These are phyloP conservation scores for Caenorhabditis elegans DNA, from an alignment of 1,140 invertebrate species.

Conservation along the genomic window DNA sequence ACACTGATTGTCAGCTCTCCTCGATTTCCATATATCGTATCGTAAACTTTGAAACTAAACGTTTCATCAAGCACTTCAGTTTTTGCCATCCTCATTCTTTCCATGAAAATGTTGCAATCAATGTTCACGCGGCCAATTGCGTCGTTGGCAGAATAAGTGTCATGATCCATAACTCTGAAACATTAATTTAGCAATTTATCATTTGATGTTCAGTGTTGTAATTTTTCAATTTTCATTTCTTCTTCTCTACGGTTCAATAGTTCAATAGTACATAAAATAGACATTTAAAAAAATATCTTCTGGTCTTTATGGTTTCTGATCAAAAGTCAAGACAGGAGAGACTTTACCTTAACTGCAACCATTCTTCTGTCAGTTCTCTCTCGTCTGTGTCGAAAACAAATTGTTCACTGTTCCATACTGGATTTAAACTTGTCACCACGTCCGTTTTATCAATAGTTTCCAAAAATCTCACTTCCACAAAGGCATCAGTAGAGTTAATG, in stretches of 20 bases:
- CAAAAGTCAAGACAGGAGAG: too few species aligned
- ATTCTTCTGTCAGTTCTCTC: slow-evolving; percentile 31
- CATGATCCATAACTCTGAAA: slow-evolving; percentile 43
- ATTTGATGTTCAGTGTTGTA: too few species aligned
- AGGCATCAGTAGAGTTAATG: slow-evolving; percentile 41
- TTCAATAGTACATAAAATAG: too few species aligned
- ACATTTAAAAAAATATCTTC: too few species aligned
- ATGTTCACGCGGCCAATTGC: slow-evolving; percentile 30
- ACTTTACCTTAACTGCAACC: slow-evolving; percentile 26
- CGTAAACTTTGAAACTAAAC: slow-evolving; percentile 25
- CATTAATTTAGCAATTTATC: too few species aligned
- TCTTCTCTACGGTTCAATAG: too few species aligned
- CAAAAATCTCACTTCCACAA: slow-evolving; percentile 33
- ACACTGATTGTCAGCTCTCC: slow-evolving; percentile 15
- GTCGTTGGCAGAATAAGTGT: slow-evolving; percentile 41
- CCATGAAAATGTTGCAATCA: slow-evolving; percentile 36
- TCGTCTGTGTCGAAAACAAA: slow-evolving; percentile 40
- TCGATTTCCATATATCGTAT: slow-evolving; percentile 33
- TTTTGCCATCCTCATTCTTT: slow-evolving; percentile 15
- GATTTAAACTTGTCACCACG: slow-evolving; percentile 39
- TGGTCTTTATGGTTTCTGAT: too few species aligned
- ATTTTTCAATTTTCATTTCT: too few species aligned
- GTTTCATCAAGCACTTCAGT: background rate
- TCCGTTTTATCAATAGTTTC: slow-evolving; percentile 37
- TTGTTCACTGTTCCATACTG: slow-evolving; percentile 34